Conservation (phyloP, 2,797 vertebrate genomes). For the Cirrhinus molitorella region DNA sequence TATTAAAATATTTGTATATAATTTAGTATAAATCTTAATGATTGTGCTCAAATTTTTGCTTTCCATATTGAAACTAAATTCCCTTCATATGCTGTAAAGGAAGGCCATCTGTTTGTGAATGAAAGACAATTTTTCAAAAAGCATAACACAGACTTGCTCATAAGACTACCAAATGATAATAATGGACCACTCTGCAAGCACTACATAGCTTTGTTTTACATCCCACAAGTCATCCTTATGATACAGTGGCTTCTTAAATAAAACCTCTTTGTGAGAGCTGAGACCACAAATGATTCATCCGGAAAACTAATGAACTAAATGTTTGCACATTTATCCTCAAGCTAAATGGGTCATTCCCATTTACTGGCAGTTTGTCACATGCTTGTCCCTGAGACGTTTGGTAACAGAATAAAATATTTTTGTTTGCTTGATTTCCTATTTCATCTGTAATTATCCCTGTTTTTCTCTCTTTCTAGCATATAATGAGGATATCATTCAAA, state of each 20-base stretch:
- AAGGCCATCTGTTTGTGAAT: not conserved
- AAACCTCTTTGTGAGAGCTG: not conserved
- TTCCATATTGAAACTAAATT: too few species aligned
- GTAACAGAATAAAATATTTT: not conserved
- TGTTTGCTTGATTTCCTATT: not conserved
- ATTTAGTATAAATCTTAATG: too few species aligned
- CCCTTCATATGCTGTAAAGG: not conserved
- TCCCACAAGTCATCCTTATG: not conserved
- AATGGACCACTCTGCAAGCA: not conserved
- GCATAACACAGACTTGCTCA: not conserved
- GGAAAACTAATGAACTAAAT: conserved; percentile 5
- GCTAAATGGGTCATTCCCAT: not conserved
- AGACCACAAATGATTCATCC: not conserved
- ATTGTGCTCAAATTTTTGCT: too few species aligned
- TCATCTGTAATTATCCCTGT: not conserved
- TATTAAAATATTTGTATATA: too few species aligned
- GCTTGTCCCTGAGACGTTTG: not conserved
- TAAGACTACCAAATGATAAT: too few species aligned
- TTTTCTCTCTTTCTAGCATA: not conserved
- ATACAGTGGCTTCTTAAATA: not conserved
- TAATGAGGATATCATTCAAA: not conserved
- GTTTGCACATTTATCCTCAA: conserved; percentile 7
- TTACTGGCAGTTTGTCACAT: conserved; percentile 6
- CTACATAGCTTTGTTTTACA: not conserved
- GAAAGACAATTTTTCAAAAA: not conserved